Percentiles rank a stretch among this genome's conserved stretches.
Conservation (phyloP, 2,797 vertebrate species). For the Thripadectes ignobilis region DNA sequence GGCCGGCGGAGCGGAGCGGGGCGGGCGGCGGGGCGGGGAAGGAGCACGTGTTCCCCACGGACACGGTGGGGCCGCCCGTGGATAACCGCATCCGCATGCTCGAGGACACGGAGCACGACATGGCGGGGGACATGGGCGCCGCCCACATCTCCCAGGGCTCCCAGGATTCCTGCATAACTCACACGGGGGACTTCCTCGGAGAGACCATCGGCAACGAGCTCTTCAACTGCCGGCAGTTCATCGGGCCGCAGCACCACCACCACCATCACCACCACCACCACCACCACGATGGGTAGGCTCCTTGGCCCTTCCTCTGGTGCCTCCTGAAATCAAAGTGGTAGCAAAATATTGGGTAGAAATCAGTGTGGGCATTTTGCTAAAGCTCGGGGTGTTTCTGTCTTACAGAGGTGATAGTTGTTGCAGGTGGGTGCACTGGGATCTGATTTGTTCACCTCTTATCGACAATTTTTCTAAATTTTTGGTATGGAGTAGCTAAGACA, state of each 20-base stretch:
- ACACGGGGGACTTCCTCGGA: constrained; percentile 90
- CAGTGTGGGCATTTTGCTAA: rapidly evolving
- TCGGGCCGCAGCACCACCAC: constrained; percentile 93
- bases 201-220: constrained; percentile 93
- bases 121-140: constrained; percentile 83
- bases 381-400: background rate
- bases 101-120: constrained; percentile 81
- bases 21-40: constrained; percentile 78
- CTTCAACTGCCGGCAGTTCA: constrained; percentile 95
- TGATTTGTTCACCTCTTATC: background rate
- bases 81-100: constrained; percentile 89
- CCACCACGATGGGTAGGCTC: constrained; percentile 89
- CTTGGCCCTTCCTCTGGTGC: background rate
- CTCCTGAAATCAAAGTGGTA: background rate
- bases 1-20: constrained; percentile 76
- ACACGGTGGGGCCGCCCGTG: constrained; percentile 80
- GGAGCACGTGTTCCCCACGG: constrained; percentile 83
- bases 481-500: background rate
- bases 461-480: background rate
- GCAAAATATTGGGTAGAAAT: background rate
- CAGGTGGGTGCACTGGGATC: background rate
- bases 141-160: constrained; percentile 85
- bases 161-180: constrained; percentile 90
- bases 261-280: constrained; percentile 93
- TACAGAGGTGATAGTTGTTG: rapidly evolving